Conservation (phyloP, 2,888 invertebrate genomes). For the Thera obeliscata region DNA sequence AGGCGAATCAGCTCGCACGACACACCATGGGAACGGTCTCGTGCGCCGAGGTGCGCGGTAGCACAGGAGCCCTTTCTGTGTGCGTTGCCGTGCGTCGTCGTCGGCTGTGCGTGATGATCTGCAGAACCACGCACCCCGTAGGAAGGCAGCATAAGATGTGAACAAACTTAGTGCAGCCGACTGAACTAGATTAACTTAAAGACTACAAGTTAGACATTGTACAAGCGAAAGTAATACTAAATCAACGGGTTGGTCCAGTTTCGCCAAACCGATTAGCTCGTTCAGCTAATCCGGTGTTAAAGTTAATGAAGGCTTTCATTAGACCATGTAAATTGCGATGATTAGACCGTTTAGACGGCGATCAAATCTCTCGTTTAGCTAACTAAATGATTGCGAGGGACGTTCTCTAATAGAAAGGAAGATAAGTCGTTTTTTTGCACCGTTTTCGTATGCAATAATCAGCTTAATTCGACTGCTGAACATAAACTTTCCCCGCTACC, state of each 20-base stretch:
- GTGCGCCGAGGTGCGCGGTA: no score
- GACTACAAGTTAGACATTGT: constrained; percentile 18
- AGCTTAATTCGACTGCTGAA: no score
- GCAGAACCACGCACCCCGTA: no score
- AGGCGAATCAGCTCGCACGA: no score
- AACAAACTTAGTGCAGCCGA: no score
- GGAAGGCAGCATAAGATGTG: no score
- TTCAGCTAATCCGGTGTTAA: constrained; percentile 36
- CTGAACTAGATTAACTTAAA: neutral
- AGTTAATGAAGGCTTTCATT: constrained; percentile 17
- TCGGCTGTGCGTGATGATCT: no score
- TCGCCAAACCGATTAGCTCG: constrained; percentile 42
- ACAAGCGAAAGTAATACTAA: constrained; percentile 47
- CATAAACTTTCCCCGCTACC: no score
- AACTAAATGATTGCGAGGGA: neutral
- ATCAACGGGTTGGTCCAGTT: constrained; percentile 44
- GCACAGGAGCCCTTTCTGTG: no score
- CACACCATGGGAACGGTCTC: no score
- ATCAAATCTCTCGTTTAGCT: constrained; percentile 19
- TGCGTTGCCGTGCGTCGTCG: no score
- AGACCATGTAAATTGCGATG: constrained; percentile 18
- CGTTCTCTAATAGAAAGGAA: neutral
- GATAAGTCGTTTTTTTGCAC: neutral
- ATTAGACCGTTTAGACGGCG: constrained; percentile 24
- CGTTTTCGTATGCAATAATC: no score